Percentiles rank a stretch among this genome's conserved stretches.
Conservation (phyloP, 1,140 invertebrate species). For the Radopholus similis region DNA sequence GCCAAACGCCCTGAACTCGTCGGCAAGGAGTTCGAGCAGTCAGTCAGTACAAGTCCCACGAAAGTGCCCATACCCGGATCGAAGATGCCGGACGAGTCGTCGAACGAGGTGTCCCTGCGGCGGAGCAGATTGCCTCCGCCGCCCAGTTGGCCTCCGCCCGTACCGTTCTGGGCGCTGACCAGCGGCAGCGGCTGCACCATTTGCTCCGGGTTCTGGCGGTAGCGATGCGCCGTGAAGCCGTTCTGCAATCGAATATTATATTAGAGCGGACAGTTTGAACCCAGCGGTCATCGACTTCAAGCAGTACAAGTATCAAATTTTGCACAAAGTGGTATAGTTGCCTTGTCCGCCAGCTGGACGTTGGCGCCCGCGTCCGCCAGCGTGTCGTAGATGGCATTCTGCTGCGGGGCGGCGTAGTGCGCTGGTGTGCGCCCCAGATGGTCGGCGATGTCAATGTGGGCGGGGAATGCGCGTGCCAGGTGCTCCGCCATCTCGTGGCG, state of each 20-base stretch:
- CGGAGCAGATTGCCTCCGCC: background rate
- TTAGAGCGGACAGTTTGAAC: background rate
- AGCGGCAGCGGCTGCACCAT: slow-evolving; percentile 40
- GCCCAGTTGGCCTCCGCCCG: background rate
- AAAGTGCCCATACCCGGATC: too few species aligned
- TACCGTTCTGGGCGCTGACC: background rate
- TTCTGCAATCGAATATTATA: slow-evolving; percentile 42
- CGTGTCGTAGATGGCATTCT: slow-evolving; percentile 60
- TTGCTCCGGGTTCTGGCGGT: slow-evolving; percentile 49
- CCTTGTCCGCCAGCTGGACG: slow-evolving; percentile 49
- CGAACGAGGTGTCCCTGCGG: slow-evolving; percentile 17
- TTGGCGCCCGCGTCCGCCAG: slow-evolving; percentile 52
- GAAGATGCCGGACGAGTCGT: slow-evolving; percentile 8
- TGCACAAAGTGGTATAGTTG: background rate
- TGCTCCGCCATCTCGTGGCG: slow-evolving; percentile 55
- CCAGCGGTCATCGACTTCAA: background rate
- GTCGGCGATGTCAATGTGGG: slow-evolving; percentile 44
- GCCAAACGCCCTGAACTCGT: too few species aligned
- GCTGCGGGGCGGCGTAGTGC: slow-evolving; percentile 57
- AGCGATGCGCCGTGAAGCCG: slow-evolving; percentile 46
- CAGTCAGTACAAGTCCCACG: too few species aligned
- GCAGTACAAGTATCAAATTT: background rate
- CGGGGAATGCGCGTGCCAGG: slow-evolving; percentile 41
- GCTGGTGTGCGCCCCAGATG: slow-evolving; percentile 48
- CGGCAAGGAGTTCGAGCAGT: too few species aligned